Evolutionary conservation across 1,140 invertebrate species (phyloP).

Genomic region (Scaptodrosophila lebanonensis): DNA sequence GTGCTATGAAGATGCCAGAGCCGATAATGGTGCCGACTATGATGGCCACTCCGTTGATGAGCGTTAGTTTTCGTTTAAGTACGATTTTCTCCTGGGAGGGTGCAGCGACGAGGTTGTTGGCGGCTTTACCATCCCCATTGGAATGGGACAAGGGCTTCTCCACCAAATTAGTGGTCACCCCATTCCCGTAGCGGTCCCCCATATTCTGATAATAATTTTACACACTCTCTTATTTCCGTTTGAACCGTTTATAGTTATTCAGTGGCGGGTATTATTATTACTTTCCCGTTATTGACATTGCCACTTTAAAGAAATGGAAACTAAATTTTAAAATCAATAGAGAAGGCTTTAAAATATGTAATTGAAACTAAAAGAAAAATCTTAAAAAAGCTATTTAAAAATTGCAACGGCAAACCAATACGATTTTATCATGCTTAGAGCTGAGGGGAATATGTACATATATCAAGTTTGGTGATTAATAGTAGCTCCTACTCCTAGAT

Average conservation of each 20-base stretch:
- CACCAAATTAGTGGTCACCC: conserved; percentile 57
- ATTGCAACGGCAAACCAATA: too few species aligned
- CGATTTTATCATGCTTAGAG: too few species aligned
- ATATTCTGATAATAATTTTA: conserved; percentile 18
- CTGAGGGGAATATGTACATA: too few species aligned
- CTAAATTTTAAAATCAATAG: background rate
- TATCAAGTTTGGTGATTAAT: too few species aligned
- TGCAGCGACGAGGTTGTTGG: conserved; percentile 2
- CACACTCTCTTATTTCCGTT: too few species aligned
- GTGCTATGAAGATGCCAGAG: conserved; percentile 90
- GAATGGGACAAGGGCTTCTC: conserved; percentile 27
- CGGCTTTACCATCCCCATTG: conserved; percentile 27
- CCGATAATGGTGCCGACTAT: conserved; percentile 91
- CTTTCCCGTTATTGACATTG: conserved; percentile 31
- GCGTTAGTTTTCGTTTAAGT: conserved; percentile 88
- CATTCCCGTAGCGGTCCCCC: conserved; percentile 70
- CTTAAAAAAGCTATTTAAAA: too few species aligned
- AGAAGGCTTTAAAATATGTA: too few species aligned
- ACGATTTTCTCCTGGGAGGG: conserved; percentile 78
- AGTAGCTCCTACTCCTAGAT: too few species aligned
- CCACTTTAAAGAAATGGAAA: conserved; percentile 35
- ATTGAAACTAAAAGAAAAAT: too few species aligned
- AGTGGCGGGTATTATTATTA: conserved; percentile 2
- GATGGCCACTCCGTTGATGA: conserved; percentile 91
- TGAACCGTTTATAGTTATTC: too few species aligned